phyloP scores from a whole-genome alignment of 2,888 invertebrate genomes.

The Nineta flava region DNA sequence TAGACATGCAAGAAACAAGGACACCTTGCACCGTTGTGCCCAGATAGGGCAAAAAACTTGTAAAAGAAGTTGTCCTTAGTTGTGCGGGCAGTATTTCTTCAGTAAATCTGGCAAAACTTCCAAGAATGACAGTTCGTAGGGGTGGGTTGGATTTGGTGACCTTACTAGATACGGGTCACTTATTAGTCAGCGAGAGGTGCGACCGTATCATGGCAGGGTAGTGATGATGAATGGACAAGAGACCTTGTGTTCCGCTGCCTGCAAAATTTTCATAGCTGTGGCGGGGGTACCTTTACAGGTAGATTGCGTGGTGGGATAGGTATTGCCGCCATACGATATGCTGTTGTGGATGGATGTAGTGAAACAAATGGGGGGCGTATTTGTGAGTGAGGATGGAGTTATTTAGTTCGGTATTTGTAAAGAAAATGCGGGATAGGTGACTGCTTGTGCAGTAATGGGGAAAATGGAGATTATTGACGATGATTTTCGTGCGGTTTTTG shows the following conservation, averaged over 20 bases:
- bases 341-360: not conserved
- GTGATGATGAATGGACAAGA: not conserved
- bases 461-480: not conserved
- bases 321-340: not conserved
- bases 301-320: not conserved
- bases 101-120: too few species aligned
- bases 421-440: not conserved
- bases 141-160: not conserved
- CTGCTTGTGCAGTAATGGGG: not conserved
- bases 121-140: too few species aligned
- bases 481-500: too few species aligned
- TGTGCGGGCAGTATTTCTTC: too few species aligned
- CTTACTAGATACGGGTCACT: not conserved
- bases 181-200: not conserved
- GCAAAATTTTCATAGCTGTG: not conserved
- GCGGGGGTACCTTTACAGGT: not conserved
- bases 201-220: not conserved
- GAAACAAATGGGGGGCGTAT: too few species aligned
- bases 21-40: too few species aligned
- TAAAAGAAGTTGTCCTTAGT: too few species aligned
- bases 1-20: too few species aligned
- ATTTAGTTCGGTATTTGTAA: not conserved
- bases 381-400: too few species aligned
- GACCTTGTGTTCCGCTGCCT: not conserved
- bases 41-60: too few species aligned